Evolutionary conservation across 2,888 invertebrate species (phyloP), one percentile per base, ranked within the genome.

Genomic region (Diogma glabrata): DNA sequence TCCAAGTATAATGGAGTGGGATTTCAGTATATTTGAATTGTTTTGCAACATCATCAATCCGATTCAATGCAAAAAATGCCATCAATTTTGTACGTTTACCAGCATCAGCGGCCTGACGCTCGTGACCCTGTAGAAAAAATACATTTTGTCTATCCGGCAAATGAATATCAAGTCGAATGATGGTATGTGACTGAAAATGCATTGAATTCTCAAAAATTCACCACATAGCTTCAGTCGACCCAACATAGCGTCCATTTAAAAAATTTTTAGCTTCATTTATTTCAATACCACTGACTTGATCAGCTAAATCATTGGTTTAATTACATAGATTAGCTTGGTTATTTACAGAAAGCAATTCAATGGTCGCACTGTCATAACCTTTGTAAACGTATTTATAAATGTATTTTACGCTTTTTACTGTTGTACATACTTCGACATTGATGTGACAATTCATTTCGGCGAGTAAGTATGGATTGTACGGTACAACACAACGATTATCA

Each of bases 161-260:
- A 58, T n/a, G n/a, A n/a, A n/a, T n/a, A 8, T 63, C 59, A 14
- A 69, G 52, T 28, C 61, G 40, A 7, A 55, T 52, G 16, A 36
- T 36, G 7, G 36, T 7, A 36, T 36, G 9, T 7, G 36, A 36
- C 16, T 36, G 36, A 36, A 9, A 56, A 47, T 55, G 56, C 59
- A 57, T 52, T 17, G 47, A 22, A 20, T 52, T 63, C 57, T 58
- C 57, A 49, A 61, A n/a, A n/a, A n/a, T n/a, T n/a, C 63, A 51
- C 65, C 65, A 69, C n/a, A 56, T 54, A 5, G 64, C 65, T 57
- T 69, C 65, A 50, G 58, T 61, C n/a, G 60, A 57, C 48, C 60
- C 60, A 5, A 67, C 60, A 57, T 65, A 67, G 40, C 64, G 56
- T 1, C 61, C 56, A 54, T 66, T 60, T 2, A 64, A 14, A 54